These are phyloP conservation scores for Ligdia adustata DNA, from an alignment of 2,888 invertebrate genomes.

Conservation along the genomic window DNA sequence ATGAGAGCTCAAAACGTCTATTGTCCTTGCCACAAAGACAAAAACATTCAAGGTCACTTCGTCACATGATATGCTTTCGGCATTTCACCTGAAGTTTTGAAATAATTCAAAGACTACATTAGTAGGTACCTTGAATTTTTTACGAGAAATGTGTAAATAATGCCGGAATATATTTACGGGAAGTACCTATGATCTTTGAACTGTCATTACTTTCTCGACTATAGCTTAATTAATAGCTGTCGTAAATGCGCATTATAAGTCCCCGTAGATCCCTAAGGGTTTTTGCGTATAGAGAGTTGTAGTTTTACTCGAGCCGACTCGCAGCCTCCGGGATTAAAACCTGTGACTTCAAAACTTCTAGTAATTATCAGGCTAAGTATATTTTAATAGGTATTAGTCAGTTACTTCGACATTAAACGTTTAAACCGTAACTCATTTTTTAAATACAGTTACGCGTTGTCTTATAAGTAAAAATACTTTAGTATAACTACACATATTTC, in stretches of 20 bases:
- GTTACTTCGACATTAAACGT: no score
- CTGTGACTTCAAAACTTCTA: no score
- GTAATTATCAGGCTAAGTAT: no score
- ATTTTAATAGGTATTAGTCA: no score
- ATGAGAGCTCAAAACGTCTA: slow-evolving; percentile 61
- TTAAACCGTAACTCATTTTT: no score
- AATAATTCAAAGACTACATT: slow-evolving; percentile 25
- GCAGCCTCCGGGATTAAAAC: no score
- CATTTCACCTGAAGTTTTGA: slow-evolving; percentile 40
- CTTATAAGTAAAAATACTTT: no score
- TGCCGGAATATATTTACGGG: slow-evolving; percentile 35
- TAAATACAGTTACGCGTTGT: no score
- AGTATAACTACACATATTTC: no score
- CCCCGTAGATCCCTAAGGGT: no score
- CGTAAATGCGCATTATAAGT: slow-evolving; percentile 39
- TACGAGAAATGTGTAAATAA: slow-evolving; percentile 29
- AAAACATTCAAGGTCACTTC: slow-evolving; percentile 53
- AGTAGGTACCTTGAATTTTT: slow-evolving; percentile 16
- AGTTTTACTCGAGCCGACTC: no score
- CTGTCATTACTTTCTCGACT: slow-evolving; percentile 45
- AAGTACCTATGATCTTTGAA: slow-evolving; percentile 35
- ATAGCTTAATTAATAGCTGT: slow-evolving; percentile 41
- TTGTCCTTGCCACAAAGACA: slow-evolving; percentile 61
- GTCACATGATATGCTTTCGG: slow-evolving; percentile 50
- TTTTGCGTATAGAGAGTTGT: no score